Evolutionary conservation across 2,113 vertebrate species (phyloP), one percentile per base, ranked within the genome.

Genomic region (Himantopus leucocephalus): DNA sequence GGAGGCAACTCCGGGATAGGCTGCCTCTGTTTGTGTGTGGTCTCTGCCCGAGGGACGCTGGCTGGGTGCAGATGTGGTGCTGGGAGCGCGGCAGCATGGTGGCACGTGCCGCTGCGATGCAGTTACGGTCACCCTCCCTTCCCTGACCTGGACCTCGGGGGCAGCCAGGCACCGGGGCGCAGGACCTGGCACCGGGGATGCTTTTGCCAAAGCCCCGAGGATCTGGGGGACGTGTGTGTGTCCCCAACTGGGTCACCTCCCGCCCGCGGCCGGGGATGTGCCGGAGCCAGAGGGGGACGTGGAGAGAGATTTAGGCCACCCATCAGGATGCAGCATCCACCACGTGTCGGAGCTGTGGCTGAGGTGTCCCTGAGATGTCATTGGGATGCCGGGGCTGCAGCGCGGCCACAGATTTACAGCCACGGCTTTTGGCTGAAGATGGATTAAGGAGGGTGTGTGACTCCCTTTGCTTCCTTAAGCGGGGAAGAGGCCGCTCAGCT

Each of bases 91-190:
- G 59, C 3, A 2, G 70, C 9, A 2, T 4, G 5, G 47, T 26
- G 55, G 56, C 45, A 77, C 5, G 3, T 78, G 47, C 39, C 7
- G 2, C 37, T 59, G 26, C 6, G 14, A 14, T 4, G 2, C 0
- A 0, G 1, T 24, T 2, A 27, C 1, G 7, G 37, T 37, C 19
- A 1, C 50, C n/a, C 11, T 58, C 26, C 70, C 48, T 14, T 9
- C n/a, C n/a, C 55, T 32, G 39, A 27, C 22, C 5, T 5, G 47
- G 23, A 50, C 35, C 75, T 41, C 1, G 2, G 18, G n/a, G 58
- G 2, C 50, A 48, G 35, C 47, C 52, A 14, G 45, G 41, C 21
- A 37, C 0, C 45, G 18, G 2, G 55, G 37, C 8, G 0, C 75
- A 47, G 67, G 24, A 35, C 34, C 43, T 35, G 67, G 55, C 35